phyloP scores from a whole-genome alignment of 2,797 vertebrate species.

The Trachops cirrhosus region DNA sequence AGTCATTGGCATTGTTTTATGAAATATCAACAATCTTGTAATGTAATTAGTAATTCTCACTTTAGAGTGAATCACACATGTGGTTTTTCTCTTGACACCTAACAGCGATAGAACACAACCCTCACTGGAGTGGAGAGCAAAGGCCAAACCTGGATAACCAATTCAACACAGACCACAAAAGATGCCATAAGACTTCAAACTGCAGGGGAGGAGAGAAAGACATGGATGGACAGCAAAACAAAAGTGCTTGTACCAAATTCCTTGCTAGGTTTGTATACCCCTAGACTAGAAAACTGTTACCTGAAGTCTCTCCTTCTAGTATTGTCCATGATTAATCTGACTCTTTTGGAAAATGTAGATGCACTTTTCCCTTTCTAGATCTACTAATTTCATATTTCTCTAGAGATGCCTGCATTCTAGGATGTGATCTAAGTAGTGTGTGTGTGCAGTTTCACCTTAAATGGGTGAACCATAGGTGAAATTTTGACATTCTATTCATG shows the following conservation, averaged over 20 bases:
- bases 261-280: neutral
- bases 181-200: neutral
- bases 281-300: neutral
- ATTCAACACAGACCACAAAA: neutral
- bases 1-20: neutral
- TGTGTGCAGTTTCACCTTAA: neutral
- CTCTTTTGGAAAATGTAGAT: neutral
- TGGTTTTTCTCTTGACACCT: neutral
- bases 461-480: neutral
- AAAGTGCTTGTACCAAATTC: neutral
- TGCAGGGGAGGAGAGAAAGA: neutral
- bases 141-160: neutral
- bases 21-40: neutral
- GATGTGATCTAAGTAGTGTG: neutral
- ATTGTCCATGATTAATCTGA: neutral
- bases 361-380: neutral
- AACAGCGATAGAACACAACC: neutral
- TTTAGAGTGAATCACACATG: neutral
- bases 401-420: neutral
- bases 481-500: slow-evolving; percentile 22
- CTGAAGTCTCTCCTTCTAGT: neutral
- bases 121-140: too few species aligned
- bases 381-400: neutral
- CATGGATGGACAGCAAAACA: neutral
- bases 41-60: neutral